Base-by-base conservation (phyloP, 2,797 vertebrate genomes). In the Peromyscus nudipes region DNA sequence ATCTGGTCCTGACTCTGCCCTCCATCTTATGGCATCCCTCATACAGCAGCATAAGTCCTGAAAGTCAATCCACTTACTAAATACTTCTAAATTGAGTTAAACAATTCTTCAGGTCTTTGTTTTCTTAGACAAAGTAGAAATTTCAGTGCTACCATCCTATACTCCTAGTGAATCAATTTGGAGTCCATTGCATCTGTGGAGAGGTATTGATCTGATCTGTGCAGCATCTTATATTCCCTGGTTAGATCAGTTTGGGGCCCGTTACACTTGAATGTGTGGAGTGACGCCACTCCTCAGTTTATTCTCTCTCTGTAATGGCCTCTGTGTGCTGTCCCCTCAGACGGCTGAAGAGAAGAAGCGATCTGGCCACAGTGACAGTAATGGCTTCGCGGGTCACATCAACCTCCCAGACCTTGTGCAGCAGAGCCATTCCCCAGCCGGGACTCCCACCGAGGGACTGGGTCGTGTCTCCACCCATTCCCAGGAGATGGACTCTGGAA, bases 371-470 rank as follows among this genome's bases (percentile, higher is more conserved):
- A 79, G 98, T 97, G 99, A 99, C 99, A 99, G 99, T 99, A 99
- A 99, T 98, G 99, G 99, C 98, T 99, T 99, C 97, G 99, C 99
- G 17, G 99, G 99, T 98, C 99, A 99, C 98, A 98, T 99, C 99
- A 99, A 99, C 98, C 99, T 99, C 92, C 99, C 99, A 11, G 99
- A 99, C 99, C 99, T 99, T 99, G 99, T 99, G 98, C 99, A 99
- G 98, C 99, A 99, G 98, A 99, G 99, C 98, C 98, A 99, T 98
- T 99, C 99, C 94, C 99, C 99, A 1, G 99, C 99, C 37, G 99
- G 99, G 98, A 99, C 99, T n/a, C 99, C 99, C 6, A 99, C 99
- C 0, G 99, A 99, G 97, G 98, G 99, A 97, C 98, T 99, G 97
- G 99, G 99, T 97, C 99, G 98, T 91, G 99, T 98, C 97, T 99